Conservation (phyloP, 2,888 invertebrate species). For the Eupithecia dodoneata region DNA sequence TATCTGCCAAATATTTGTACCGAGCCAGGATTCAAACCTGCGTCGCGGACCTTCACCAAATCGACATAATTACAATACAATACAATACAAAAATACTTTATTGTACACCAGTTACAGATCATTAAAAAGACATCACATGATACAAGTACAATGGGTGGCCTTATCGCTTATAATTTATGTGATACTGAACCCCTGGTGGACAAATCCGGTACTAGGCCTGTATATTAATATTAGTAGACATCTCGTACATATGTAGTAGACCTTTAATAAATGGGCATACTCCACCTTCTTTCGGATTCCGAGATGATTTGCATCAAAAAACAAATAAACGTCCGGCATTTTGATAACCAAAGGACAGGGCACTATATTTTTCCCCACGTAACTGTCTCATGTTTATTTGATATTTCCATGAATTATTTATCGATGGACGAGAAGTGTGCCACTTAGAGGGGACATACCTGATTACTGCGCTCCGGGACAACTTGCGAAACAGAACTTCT, state of each 20-base stretch:
- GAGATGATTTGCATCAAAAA: slow-evolving; percentile 11
- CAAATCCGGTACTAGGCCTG: background rate
- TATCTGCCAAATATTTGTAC: background rate
- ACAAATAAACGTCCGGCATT: slow-evolving; percentile 17
- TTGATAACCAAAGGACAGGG: slow-evolving; percentile 21
- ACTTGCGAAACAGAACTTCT: background rate
- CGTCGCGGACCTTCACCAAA: background rate
- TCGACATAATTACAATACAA: background rate
- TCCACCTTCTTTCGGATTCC: slow-evolving; percentile 12
- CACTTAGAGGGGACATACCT: background rate
- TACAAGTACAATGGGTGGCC: no score
- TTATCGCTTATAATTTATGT: background rate
- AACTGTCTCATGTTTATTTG: slow-evolving; percentile 16
- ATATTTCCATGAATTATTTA: slow-evolving; percentile 34
- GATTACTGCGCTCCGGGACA: background rate
- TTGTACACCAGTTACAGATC: no score
- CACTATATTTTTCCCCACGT: slow-evolving; percentile 20
- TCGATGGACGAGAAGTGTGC: background rate
- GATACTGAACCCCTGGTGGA: background rate
- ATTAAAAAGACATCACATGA: no score
- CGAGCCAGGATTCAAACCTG: background rate
- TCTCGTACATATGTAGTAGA: slow-evolving; percentile 7
- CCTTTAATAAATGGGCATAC: slow-evolving; percentile 1
- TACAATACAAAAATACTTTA: no score
- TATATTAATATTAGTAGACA: slow-evolving; percentile 1